phyloP scores from a whole-genome alignment of 2,113 vertebrate genomes.

The Puma concolor region DNA sequence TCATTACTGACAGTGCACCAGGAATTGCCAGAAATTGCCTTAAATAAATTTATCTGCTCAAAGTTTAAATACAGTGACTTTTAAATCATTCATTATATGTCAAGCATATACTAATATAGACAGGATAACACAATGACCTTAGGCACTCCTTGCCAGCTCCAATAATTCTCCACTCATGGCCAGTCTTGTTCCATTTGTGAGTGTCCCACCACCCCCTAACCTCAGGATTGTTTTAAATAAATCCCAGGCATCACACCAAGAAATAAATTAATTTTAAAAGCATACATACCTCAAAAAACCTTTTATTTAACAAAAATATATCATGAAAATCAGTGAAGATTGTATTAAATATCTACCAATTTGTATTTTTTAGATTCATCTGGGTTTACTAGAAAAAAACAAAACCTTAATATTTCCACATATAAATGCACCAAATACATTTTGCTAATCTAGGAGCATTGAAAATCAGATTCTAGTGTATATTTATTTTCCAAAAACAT shows the following conservation, averaged over 20 bases:
- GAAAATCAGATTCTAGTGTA: not conserved
- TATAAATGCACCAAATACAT: not conserved
- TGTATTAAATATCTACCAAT: not conserved
- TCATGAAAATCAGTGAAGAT: not conserved
- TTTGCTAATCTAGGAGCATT: not conserved
- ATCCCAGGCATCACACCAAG: not conserved
- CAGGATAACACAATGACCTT: not conserved
- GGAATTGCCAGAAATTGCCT: not conserved
- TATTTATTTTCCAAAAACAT: not conserved
- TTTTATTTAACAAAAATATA: not conserved
- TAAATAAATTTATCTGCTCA: not conserved
- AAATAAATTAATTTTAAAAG: constrained; percentile 2
- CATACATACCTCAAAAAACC: not conserved
- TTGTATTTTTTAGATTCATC: not conserved
- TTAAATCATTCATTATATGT: not conserved
- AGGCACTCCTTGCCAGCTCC: accelerated
- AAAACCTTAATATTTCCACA: not conserved
- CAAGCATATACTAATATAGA: not conserved
- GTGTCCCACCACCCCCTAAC: not conserved
- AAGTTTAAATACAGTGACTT: not conserved
- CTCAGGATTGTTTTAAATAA: not conserved
- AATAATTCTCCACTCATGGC: not conserved
- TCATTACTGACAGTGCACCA: not conserved
- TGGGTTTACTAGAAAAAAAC: not conserved
- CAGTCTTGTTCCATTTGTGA: not conserved